Percentiles rank a stretch among this genome's conserved stretches.
phyloP scores from a whole-genome alignment of 2,888 invertebrate species.

The Lasius platythorax region DNA sequence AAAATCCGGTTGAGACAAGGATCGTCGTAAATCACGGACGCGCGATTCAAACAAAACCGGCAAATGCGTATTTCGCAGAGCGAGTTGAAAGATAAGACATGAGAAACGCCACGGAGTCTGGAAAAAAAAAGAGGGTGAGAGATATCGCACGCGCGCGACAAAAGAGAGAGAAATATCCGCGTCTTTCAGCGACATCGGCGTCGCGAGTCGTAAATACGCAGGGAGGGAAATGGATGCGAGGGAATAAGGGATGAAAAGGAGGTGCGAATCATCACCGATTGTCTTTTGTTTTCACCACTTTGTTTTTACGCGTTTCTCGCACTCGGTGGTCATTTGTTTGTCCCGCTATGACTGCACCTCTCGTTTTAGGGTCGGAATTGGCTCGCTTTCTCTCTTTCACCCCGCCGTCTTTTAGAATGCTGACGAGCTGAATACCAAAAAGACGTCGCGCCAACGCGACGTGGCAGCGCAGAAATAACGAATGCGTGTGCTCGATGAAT shows the following conservation, averaged over 20 bases:
- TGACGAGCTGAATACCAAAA: constrained; percentile 52
- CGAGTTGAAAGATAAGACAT: constrained; percentile 70
- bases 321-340: constrained; percentile 69
- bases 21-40: constrained; percentile 68
- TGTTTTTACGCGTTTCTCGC: constrained; percentile 73
- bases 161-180: constrained; percentile 72
- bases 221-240: constrained; percentile 13
- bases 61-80: constrained; percentile 64
- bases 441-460: constrained; percentile 1
- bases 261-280: constrained; percentile 79
- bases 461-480: constrained; percentile 50
- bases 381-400: constrained; percentile 40
- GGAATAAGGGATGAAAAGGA: constrained; percentile 59
- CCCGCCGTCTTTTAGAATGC: constrained; percentile 15
- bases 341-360: constrained; percentile 45
- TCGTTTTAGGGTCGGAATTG: constrained; percentile 68
- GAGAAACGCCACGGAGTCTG: constrained; percentile 41
- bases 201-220: constrained; percentile 41
- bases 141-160: constrained; percentile 61
- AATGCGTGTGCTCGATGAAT: constrained; percentile 64
- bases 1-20: constrained; percentile 58
- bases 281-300: constrained; percentile 77
- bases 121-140: constrained; percentile 56
- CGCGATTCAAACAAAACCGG: constrained; percentile 65
- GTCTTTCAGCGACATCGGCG: constrained; percentile 58